Conservation (phyloP, 2,113 vertebrate species). For the Microcebus griseorufus region DNA sequence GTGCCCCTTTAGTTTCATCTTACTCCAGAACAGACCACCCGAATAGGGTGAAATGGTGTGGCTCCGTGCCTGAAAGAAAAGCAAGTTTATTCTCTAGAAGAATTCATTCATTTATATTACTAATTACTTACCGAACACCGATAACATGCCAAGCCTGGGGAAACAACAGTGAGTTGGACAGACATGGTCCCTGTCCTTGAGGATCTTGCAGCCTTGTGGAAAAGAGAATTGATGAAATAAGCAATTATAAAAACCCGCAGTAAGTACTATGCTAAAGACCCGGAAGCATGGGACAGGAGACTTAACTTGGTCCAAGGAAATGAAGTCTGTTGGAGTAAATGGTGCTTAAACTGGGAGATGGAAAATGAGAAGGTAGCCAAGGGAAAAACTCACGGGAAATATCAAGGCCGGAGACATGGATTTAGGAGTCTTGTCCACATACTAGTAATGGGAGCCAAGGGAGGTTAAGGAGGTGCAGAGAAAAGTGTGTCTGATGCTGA, state of each 20-base stretch:
- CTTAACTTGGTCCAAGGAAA: background rate
- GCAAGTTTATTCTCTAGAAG: background rate
- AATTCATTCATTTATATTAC: background rate
- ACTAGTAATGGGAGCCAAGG: slow-evolving; percentile 21
- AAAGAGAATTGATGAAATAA: background rate
- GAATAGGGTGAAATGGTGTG: background rate
- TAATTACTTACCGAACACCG: background rate
- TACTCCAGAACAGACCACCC: background rate
- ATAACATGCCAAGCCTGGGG: background rate
- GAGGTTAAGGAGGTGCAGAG: background rate
- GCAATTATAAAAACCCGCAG: background rate
- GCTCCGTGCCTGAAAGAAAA: background rate
- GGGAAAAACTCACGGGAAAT: background rate
- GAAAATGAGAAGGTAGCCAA: background rate
- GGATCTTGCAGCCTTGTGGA: background rate
- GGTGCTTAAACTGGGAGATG: background rate
- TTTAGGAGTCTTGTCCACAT: background rate
- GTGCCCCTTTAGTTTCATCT: background rate
- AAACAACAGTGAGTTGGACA: background rate
- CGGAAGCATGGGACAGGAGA: background rate
- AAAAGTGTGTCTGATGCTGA: background rate
- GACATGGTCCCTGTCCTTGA: background rate
- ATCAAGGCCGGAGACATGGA: background rate
- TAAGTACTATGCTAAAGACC: background rate
- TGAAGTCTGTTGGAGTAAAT: background rate